These are phyloP conservation scores for Lordiphosa mommai DNA, from an alignment of 1,140 invertebrate genomes.

Conservation along the genomic window DNA sequence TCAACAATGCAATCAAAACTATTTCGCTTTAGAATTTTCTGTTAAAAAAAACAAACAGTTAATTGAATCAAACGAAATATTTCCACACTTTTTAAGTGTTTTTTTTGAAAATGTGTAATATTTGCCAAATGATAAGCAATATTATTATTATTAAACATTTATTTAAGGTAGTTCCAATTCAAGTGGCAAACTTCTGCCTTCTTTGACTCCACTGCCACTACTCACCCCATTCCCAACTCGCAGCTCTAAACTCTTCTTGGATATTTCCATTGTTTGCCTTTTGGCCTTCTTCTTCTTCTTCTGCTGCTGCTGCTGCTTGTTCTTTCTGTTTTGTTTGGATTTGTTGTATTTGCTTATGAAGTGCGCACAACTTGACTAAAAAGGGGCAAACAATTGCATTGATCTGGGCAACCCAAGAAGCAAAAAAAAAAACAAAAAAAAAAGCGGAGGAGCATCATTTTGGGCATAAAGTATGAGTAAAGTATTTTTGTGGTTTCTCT, in stretches of 20 bases:
- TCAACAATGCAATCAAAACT: too few relatives aligned
- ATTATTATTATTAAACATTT: too few relatives aligned
- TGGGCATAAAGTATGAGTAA: constrained; percentile 77
- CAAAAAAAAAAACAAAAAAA: neutral
- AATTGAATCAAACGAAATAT: too few relatives aligned
- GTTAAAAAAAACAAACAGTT: too few relatives aligned
- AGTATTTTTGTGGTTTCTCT: constrained; percentile 59
- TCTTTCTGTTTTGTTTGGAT: constrained; percentile 34
- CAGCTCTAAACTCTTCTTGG: constrained; percentile 12
- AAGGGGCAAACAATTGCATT: constrained; percentile 77
- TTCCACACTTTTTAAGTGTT: too few relatives aligned
- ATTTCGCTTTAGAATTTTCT: too few relatives aligned
- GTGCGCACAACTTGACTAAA: constrained; percentile 75
- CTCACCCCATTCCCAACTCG: constrained; percentile 10
- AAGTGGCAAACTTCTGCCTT: constrained; percentile 64
- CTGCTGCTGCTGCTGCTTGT: constrained; percentile 8
- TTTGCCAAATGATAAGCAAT: too few relatives aligned
- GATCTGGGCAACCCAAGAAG: constrained; percentile 44
- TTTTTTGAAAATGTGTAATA: too few relatives aligned
- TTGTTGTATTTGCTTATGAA: constrained; percentile 76
- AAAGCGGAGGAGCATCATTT: constrained; percentile 46
- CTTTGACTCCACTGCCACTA: constrained; percentile 28
- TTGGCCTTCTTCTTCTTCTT: constrained; percentile 43
- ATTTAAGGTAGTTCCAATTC: constrained; percentile 61
- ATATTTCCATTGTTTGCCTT: constrained; percentile 71